Evolutionary conservation across 2,797 vertebrate genomes (phyloP), one percentile per base, ranked within the genome.

Genomic region (Dipus sagitta): DNA sequence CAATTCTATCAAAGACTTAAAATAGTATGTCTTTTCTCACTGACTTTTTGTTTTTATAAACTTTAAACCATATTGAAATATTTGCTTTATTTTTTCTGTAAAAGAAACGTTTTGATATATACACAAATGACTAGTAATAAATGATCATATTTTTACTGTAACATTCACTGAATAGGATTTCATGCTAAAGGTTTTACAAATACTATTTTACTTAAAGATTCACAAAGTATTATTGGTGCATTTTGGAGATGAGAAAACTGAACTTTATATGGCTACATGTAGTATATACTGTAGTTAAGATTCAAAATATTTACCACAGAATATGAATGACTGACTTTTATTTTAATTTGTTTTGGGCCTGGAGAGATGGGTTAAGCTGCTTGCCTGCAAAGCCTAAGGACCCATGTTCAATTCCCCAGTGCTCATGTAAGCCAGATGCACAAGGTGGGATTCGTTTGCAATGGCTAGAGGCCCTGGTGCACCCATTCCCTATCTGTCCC

Each of bases 111-210:
- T 64, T 82, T 28, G n/a, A 15, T 67, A 54, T 70, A 79, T 65
- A 88, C 78, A 65, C 75, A 62, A 95, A 65, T 88, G 30, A 92
- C n/a, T 76, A 76, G 71, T 14, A 90, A 71, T 67, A 89, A 83
- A 75, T 42, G 1, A 81, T 21, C 30, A 11, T 82, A 93, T 60
- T 62, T 87, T 94, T 82, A 90, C 30, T 77, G 10, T 80, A 92
- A 84, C 24, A 72, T 30, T 95, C 24, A 92, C 3, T 82, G n/a
- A 93, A 62, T 28, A 88, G 12, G 62, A 72, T 10, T 75, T 18
- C 13, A 65, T 30, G 34, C 26, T 83, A 88, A 76, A 86, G 24
- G 5, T 72, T 95, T 78, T 70, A 77, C 3, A 72, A 30, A 79
- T 1, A 71, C 28, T 86, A 71, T n/a, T 60, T 91, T 83, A 85